A percentile compares a stretch with the other conserved stretches of the same genome.
phyloP scores from a whole-genome alignment of 2,888 invertebrate genomes.

The Lamellibrachia columna region DNA sequence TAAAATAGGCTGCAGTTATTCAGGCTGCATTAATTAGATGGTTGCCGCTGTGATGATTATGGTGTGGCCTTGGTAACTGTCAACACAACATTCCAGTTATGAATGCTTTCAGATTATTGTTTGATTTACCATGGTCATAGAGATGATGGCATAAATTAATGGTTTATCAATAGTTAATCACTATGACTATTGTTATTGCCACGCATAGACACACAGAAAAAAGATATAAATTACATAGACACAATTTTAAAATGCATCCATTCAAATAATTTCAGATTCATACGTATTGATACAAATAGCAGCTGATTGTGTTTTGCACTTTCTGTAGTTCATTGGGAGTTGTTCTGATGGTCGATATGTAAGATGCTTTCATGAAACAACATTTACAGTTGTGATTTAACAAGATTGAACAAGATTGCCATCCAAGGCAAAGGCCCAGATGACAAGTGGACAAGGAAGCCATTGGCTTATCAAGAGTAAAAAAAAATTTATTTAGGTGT shows the following conservation, averaged over 20 bases:
- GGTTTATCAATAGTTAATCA: background rate
- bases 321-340: too few relatives aligned
- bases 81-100: background rate
- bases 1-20: background rate
- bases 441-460: too few relatives aligned
- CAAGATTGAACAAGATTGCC: too few relatives aligned
- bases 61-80: background rate
- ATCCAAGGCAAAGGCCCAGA: too few relatives aligned
- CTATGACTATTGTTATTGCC: background rate
- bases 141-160: background rate
- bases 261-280: too few relatives aligned
- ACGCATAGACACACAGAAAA: background rate
- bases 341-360: too few relatives aligned
- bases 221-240: background rate
- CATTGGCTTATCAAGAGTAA: too few relatives aligned
- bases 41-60: background rate
- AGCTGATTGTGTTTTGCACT: too few relatives aligned
- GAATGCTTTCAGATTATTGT: background rate
- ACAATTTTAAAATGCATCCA: background rate
- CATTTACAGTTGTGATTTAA: too few relatives aligned
- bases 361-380: too few relatives aligned
- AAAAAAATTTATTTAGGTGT: too few relatives aligned
- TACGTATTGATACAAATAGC: too few relatives aligned
- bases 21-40: background rate
- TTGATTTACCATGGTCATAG: background rate